A percentile compares a stretch with the other conserved stretches of the same genome.
These are phyloP conservation scores for Toxonevra muliebris DNA, from an alignment of 2,888 invertebrate genomes.

Conservation along the genomic window DNA sequence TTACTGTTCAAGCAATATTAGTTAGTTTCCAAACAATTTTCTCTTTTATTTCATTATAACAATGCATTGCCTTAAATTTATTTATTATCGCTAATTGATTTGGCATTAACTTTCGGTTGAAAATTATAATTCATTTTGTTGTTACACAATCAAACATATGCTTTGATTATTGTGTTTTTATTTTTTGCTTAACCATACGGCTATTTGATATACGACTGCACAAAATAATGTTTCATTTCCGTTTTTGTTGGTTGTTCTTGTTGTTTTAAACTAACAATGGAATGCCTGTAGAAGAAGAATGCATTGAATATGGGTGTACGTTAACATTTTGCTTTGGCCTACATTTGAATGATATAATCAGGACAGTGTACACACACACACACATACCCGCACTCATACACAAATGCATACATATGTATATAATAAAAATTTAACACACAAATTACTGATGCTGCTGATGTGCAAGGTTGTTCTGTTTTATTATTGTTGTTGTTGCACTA, in stretches of 20 bases:
- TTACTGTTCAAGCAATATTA: no score
- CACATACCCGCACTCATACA: neutral
- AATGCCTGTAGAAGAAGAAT: constrained; percentile 10
- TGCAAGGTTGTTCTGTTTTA: constrained; percentile 1
- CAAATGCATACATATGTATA: neutral
- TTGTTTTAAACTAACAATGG: constrained; percentile 5
- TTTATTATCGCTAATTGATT: no score
- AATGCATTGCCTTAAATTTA: no score
- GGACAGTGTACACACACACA: constrained; percentile 44
- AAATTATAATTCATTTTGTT: no score
- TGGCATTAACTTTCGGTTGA: no score
- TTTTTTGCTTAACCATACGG: no score
- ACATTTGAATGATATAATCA: constrained; percentile 50
- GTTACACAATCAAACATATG: no score
- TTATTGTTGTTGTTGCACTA: constrained; percentile 7
- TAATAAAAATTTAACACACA: constrained; percentile 33
- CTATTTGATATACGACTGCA: no score
- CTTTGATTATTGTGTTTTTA: no score
- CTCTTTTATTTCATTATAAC: no score
- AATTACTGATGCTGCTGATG: constrained; percentile 24
- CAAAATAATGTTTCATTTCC: no score
- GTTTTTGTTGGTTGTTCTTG: constrained; percentile 1
- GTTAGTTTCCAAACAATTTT: no score
- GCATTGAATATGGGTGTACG: constrained; percentile 11
- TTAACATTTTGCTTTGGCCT: constrained; percentile 44